These are phyloP conservation scores for Caenorhabditis parvicauda DNA, from an alignment of 2,888 invertebrate species.

Conservation along the genomic window DNA sequence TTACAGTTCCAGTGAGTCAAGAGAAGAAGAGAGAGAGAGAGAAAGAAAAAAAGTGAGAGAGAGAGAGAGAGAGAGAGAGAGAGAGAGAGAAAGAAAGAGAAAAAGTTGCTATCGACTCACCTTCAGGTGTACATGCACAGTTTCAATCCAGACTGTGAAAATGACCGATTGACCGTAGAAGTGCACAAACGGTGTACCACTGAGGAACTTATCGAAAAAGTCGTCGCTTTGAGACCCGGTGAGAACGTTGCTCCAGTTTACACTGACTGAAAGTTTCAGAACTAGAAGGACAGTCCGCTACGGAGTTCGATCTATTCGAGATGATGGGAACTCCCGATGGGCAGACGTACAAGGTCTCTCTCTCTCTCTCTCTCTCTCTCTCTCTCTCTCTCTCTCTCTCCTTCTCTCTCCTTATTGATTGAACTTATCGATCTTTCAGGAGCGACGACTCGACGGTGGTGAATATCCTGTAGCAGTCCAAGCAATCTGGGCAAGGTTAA, in stretches of 20 bases:
- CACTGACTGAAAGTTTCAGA: constrained; percentile 25
- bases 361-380: no score
- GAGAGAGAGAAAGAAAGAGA: background rate
- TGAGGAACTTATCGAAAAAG: constrained; percentile 85
- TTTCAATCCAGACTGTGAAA: constrained; percentile 54
- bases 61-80: constrained; percentile 66
- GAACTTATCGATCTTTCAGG: constrained; percentile 12
- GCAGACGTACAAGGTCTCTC: constrained; percentile 86
- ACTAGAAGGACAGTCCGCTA: constrained; percentile 41
- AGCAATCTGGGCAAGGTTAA: constrained; percentile 45
- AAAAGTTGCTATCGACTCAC: constrained; percentile 1
- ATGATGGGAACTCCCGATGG: constrained; percentile 62
- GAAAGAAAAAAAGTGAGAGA: no score
- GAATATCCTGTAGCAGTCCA: constrained; percentile 68
- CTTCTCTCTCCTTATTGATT: background rate
- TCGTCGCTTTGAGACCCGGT: constrained; percentile 63
- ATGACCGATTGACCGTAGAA: constrained; percentile 84
- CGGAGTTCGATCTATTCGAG: constrained; percentile 60
- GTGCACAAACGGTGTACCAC: constrained; percentile 87
- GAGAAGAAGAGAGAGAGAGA: constrained; percentile 4
- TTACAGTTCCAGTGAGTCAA: constrained; percentile 27
- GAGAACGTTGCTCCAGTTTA: constrained; percentile 35
- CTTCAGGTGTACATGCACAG: constrained; percentile 50
- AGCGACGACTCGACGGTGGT: constrained; percentile 76
- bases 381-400: background rate